Evolutionary conservation across 2,797 vertebrate species (phyloP), one percentile per base, ranked within the genome.

Genomic region (Xiphophorus birchmanni): DNA sequence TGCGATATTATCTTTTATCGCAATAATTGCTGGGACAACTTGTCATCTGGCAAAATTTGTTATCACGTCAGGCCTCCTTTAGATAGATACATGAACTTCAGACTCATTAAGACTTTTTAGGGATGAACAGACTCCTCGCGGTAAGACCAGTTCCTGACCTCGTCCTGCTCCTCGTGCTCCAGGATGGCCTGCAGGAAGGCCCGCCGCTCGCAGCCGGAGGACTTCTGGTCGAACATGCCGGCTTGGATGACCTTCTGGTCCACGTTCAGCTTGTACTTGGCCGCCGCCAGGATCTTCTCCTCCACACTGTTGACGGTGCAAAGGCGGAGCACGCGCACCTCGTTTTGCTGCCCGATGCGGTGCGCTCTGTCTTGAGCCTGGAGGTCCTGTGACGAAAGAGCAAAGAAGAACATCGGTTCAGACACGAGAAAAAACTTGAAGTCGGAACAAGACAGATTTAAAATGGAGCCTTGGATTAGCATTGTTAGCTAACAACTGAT

Each of bases 181-280:
- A 99, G 93, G 92, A 99, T 99, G 86, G 98, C 98, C 93, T 99
- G 98, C 0, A 99, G 94, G 94, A 99, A 99, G 6, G 97, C 98
- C 0, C 97, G 95, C 0, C 98, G 95, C 88, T 99, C 98, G 0
- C 94, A 97, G 92, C 98, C 98, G 0, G 98, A 99, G 0, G 98
- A 99, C 76, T 99, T 99, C 95, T 99, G 98, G 95, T 99, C 98
- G 0, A 99, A 99, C 98, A 99, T 99, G 13, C 98, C 98, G 0
- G 98, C 98, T 86, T 99, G 98, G 96, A 99, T 99, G 73, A 99
- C 98, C 65, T 99, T 99, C 94, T 99, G 98, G 88, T 99, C 98
- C 52, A 99, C 98, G 0, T 99, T 99, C 45, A 99, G 96, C 79
- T 99, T 99, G 94, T 99, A 99, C 76, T 99, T 99, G 91, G 98